These are phyloP conservation scores for Metopolophium dirhodum DNA, from an alignment of 1,140 invertebrate genomes.

Conservation along the genomic window DNA sequence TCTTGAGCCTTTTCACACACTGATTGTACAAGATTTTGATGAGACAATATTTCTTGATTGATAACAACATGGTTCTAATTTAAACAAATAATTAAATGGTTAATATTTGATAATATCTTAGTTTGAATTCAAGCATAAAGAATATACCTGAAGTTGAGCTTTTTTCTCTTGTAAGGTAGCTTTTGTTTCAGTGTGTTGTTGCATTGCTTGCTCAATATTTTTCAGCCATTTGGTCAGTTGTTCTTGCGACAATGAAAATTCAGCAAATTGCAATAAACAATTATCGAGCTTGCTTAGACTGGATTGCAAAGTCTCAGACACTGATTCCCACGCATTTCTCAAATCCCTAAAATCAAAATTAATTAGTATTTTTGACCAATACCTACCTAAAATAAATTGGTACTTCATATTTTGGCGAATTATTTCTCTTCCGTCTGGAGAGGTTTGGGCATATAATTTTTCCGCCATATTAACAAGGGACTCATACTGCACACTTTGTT, in stretches of 20 bases:
- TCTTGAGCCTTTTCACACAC: slow-evolving; percentile 92
- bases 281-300: slow-evolving; percentile 84
- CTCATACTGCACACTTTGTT: slow-evolving; percentile 84
- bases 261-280: slow-evolving; percentile 87
- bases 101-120: not conserved
- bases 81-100: not conserved
- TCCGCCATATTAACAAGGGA: slow-evolving; percentile 87
- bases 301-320: slow-evolving; percentile 81
- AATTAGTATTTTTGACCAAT: not conserved
- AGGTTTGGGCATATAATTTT: slow-evolving; percentile 89
- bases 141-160: slow-evolving; percentile 76
- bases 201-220: slow-evolving; percentile 90
- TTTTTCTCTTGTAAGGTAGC: slow-evolving; percentile 91
- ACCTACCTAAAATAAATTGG: not conserved
- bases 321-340: slow-evolving; percentile 84
- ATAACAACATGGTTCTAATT: slow-evolving; percentile 88
- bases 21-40: slow-evolving; percentile 86
- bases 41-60: slow-evolving; percentile 93
- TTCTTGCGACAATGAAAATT: slow-evolving; percentile 86
- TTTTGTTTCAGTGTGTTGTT: slow-evolving; percentile 88
- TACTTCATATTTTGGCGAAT: slow-evolving; percentile 84
- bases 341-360: slow-evolving; percentile 68
- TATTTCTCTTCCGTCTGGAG: slow-evolving; percentile 89
- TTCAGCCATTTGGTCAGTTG: slow-evolving; percentile 91
- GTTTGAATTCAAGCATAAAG: not conserved